Percentiles rank a stretch among this genome's conserved stretches.
Conservation (phyloP, 1,140 invertebrate genomes). For the Drosophila arizonae region DNA sequence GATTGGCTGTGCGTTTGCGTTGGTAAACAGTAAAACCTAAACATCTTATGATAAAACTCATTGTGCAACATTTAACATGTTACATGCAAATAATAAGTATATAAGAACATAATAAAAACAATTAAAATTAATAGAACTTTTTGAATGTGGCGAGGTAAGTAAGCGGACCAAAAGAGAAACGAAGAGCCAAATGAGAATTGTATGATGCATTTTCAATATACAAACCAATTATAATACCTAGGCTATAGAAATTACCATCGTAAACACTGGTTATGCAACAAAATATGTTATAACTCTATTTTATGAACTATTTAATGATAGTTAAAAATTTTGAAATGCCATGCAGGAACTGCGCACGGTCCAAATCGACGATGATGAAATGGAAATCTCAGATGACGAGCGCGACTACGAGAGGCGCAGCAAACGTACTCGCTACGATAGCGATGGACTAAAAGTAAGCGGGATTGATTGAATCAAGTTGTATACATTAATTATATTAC, state of each 20-base stretch:
- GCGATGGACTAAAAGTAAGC: constrained; percentile 73
- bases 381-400: constrained; percentile 83
- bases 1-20: constrained; percentile 53
- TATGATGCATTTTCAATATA: constrained; percentile 54
- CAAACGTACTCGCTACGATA: constrained; percentile 75
- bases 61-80: constrained; percentile 17
- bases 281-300: background rate
- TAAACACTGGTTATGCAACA: constrained; percentile 32
- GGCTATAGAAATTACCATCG: constrained; percentile 49
- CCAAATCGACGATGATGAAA: constrained; percentile 87
- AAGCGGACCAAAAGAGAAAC: constrained; percentile 58
- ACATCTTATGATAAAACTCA: constrained; percentile 30
- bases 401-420: constrained; percentile 73
- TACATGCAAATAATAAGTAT: constrained; percentile 16
- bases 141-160: constrained; percentile 71
- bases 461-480: background rate
- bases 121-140: constrained; percentile 44
- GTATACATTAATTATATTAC: background rate
- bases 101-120: constrained; percentile 19
- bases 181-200: constrained; percentile 55
- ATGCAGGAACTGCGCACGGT: constrained; percentile 90
- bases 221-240: constrained; percentile 67
- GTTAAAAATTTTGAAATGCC: constrained; percentile 61
- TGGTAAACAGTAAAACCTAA: constrained; percentile 55
- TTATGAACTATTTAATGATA: constrained; percentile 2